phyloP scores from a whole-genome alignment of 1,140 invertebrate species.

The Samia ricini region DNA sequence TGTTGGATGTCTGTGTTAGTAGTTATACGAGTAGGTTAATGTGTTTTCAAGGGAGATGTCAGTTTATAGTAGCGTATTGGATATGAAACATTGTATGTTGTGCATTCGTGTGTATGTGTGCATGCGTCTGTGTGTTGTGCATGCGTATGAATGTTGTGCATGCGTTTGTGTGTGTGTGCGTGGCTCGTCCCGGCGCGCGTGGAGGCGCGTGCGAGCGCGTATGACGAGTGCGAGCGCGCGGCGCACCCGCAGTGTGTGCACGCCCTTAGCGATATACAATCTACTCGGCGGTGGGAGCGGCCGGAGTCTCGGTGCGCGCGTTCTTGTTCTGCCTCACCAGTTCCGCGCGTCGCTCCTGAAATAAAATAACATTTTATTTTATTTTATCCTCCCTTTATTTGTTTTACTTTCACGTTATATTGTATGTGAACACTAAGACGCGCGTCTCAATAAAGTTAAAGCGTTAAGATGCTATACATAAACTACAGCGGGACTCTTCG shows the following conservation, averaged over 20 bases:
- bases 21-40: no score
- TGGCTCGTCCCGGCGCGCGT: background rate
- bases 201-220: conserved; percentile 7
- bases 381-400: no score
- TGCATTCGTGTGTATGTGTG: background rate
- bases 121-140: conserved; percentile 11
- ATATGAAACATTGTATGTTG: background rate
- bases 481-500: no score
- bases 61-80: no score
- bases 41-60: no score
- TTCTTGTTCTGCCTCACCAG: conserved; percentile 92
- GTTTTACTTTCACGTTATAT: no score
- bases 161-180: background rate
- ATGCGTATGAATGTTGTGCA: conserved; percentile 7
- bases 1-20: no score
- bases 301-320: conserved; percentile 65
- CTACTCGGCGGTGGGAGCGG: conserved; percentile 51
- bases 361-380: background rate
- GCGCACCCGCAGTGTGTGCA: background rate
- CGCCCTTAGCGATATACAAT: background rate
- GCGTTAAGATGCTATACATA: no score
- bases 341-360: conserved; percentile 89
- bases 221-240: conserved; percentile 6
- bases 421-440: no score
- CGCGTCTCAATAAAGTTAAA: no score